A percentile compares a stretch with the other conserved stretches of the same genome.
phyloP scores from a whole-genome alignment of 1,140 invertebrate genomes.

The Gerris buenoi region DNA sequence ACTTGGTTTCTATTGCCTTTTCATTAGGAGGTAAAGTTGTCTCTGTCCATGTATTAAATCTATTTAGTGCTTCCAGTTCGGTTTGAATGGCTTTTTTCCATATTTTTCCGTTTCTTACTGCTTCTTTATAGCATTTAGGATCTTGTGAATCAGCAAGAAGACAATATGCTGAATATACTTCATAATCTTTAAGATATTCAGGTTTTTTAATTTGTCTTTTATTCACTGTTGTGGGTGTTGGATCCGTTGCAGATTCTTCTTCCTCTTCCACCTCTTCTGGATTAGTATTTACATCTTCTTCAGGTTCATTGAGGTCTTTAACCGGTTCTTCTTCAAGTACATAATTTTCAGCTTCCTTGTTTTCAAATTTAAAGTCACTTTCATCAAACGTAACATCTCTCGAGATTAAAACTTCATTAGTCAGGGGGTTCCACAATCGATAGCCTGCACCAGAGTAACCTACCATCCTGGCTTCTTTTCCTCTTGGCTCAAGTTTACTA shows the following conservation, averaged over 20 bases:
- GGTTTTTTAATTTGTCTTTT: too few relatives aligned
- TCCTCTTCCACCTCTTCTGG: too few relatives aligned
- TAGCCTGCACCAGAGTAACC: not conserved
- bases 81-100: not conserved
- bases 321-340: too few relatives aligned
- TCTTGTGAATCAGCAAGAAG: not conserved
- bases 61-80: not conserved
- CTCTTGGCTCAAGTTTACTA: not conserved
- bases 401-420: not conserved
- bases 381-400: not conserved
- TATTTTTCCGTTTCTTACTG: not conserved
- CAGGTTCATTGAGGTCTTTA: too few relatives aligned
- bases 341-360: too few relatives aligned
- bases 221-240: too few relatives aligned
- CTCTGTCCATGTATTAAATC: not conserved
- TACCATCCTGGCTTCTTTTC: not conserved
- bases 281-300: too few relatives aligned
- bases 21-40: not conserved
- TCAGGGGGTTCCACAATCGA: not conserved
- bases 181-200: not conserved
- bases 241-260: too few relatives aligned
- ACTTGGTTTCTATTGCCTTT: constrained; percentile 14
- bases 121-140: not conserved
- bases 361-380: not conserved
- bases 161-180: not conserved